phyloP scores from a whole-genome alignment of 2,113 vertebrate genomes.

The Bufo gargarizans region DNA sequence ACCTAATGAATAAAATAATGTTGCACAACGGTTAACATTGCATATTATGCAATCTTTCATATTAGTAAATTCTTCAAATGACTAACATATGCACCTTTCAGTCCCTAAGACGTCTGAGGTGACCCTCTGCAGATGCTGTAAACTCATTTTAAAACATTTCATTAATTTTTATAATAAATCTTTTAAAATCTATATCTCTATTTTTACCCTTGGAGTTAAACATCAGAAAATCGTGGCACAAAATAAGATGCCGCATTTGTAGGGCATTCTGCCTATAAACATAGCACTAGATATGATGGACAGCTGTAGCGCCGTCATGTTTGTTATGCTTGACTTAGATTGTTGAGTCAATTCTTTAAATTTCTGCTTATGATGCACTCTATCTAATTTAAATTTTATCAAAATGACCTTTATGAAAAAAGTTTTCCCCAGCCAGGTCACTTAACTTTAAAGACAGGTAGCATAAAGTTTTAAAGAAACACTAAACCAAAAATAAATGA shows the following conservation, averaged over 20 bases:
- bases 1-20: constrained; percentile 2
- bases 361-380: constrained; percentile 25
- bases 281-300: constrained; percentile 25
- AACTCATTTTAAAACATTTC: not conserved
- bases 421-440: not conserved
- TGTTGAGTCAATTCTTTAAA: constrained; percentile 30
- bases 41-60: not conserved
- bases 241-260: not conserved
- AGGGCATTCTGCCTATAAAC: constrained; percentile 28
- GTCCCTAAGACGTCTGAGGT: not conserved
- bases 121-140: not conserved
- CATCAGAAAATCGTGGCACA: not conserved
- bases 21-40: not conserved
- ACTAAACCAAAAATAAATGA: too few species aligned
- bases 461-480: not conserved
- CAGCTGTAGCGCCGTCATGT: constrained; percentile 31
- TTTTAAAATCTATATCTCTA: not conserved
- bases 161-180: not conserved
- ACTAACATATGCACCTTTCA: not conserved
- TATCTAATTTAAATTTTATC: not conserved
- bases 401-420: constrained; percentile 36
- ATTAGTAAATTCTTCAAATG: not conserved
- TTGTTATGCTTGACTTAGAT: constrained; percentile 33
- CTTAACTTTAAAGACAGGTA: not conserved
- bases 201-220: not conserved